Evolutionary conservation across 2,797 vertebrate species (phyloP).

Genomic region (Florisuga fusca): DNA sequence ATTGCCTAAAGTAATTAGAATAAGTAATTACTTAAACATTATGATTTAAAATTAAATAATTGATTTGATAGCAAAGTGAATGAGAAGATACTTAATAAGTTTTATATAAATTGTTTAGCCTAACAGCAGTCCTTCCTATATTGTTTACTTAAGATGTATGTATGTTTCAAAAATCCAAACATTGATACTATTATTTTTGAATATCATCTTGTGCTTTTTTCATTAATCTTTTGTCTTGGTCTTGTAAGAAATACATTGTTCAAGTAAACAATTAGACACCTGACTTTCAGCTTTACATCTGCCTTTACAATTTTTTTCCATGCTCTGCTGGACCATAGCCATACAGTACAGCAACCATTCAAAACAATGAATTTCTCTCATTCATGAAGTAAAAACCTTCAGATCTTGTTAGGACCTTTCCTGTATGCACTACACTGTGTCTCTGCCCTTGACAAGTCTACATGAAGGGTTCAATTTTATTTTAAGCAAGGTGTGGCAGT

Average conservation of each 20-base stretch:
- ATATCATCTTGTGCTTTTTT: background rate
- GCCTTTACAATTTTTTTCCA: background rate
- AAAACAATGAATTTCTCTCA: background rate
- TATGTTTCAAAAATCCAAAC: background rate
- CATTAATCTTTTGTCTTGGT: background rate
- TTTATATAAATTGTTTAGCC: conserved; percentile 24
- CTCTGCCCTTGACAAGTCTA: background rate
- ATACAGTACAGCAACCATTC: background rate
- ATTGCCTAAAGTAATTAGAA: conserved; percentile 87
- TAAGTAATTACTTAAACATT: conserved; percentile 88
- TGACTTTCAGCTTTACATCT: background rate
- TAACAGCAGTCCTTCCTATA: conserved; percentile 20
- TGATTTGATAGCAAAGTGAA: conserved; percentile 49
- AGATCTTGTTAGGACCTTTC: background rate
- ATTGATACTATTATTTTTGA: background rate
- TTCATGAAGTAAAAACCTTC: background rate
- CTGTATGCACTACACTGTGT: background rate
- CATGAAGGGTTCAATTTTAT: background rate
- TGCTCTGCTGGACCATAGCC: background rate
- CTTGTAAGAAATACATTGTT: background rate
- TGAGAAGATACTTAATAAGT: conserved; percentile 42
- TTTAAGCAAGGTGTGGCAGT: background rate
- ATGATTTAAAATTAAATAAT: conserved; percentile 87
- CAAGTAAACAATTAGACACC: background rate
- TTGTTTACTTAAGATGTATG: conserved; percentile 37